Evolutionary conservation across 1,140 invertebrate species (phyloP).

Genomic region (Medauroidea extradentata): DNA sequence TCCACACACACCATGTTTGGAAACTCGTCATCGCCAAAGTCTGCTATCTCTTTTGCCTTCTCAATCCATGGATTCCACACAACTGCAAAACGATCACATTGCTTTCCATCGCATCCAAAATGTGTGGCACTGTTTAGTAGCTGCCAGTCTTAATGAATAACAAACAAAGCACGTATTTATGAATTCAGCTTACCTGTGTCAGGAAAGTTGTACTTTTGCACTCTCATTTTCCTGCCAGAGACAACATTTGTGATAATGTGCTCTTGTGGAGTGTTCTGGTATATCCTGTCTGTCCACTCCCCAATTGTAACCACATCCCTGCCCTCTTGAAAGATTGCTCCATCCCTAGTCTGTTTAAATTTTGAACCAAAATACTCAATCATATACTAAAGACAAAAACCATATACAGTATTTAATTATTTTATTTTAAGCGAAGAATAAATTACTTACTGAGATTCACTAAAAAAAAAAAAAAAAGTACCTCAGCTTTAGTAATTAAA

Average conservation of each 20-base stretch:
- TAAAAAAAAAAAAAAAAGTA: too few species aligned
- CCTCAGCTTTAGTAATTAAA: too few species aligned
- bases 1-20: slow-evolving; percentile 95
- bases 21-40: slow-evolving; percentile 94
- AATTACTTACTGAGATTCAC: too few species aligned
- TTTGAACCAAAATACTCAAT: slow-evolving; percentile 22
- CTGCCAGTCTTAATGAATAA: too few species aligned
- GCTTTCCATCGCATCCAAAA: too few species aligned
- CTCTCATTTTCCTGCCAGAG: slow-evolving; percentile 83
- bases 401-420: too few species aligned
- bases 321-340: slow-evolving; percentile 77
- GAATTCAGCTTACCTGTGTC: slow-evolving; percentile 68
- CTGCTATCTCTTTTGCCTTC: slow-evolving; percentile 83
- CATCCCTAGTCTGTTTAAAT: slow-evolving; percentile 63
- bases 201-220: slow-evolving; percentile 91
- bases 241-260: slow-evolving; percentile 91
- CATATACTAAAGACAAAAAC: too few species aligned
- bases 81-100: slow-evolving; percentile 59
- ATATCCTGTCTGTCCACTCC: slow-evolving; percentile 90
- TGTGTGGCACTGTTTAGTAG: too few species aligned
- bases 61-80: slow-evolving; percentile 97
- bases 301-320: slow-evolving; percentile 82
- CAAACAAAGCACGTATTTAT: too few species aligned
- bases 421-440: too few species aligned
- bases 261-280: slow-evolving; percentile 87